Evolutionary conservation across 2,797 vertebrate species (phyloP), one percentile per base, ranked within the genome.

Genomic region (Argya squamiceps): DNA sequence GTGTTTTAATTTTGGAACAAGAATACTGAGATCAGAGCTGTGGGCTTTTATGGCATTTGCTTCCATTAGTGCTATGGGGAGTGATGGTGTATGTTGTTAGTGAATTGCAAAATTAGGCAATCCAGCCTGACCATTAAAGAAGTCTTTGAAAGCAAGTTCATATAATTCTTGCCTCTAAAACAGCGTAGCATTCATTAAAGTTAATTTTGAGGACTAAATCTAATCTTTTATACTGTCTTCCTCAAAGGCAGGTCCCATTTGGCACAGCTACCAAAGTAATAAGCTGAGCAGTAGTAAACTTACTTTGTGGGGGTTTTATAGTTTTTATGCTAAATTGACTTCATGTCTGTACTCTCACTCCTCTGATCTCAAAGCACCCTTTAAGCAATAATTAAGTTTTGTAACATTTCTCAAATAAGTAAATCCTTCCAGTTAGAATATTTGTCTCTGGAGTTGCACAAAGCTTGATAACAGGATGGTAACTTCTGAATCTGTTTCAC

Each of bases 311-410:
- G 60, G 30, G 4, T 11, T 59, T 87, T 92, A 69, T n/a, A 69
- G 69, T 56, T 88, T 78, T 68, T 92, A 46, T 89, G 76, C 62
- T 75, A 73, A 86, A 85, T 30, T 79, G n/a, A 58, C 73, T 92
- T 91, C 21, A 18, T 43, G 50, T 84, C 62, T 88, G 24, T 87
- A 11, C 29, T 88, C 32, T 65, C 23, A 29, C 43, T 92, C 17
- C 43, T 87, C 50, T 85, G 59, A 80, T 96, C 86, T 95, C 73
- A 55, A 58, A 89, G 73, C 75, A 78, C 43, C 30, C 64, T 94
- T 85, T 87, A 81, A 88, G 62, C 81, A 91, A 22, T 89, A 92
- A 83, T 85, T 89, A 93, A 93, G 65, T 39, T 59, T 85, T 63
- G 43, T 47, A 87, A n/a, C 34, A 13, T 27, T 74, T 82, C 84